Evolutionary conservation across 2,113 vertebrate genomes (phyloP).

Genomic region (Antechinus flavipes): DNA sequence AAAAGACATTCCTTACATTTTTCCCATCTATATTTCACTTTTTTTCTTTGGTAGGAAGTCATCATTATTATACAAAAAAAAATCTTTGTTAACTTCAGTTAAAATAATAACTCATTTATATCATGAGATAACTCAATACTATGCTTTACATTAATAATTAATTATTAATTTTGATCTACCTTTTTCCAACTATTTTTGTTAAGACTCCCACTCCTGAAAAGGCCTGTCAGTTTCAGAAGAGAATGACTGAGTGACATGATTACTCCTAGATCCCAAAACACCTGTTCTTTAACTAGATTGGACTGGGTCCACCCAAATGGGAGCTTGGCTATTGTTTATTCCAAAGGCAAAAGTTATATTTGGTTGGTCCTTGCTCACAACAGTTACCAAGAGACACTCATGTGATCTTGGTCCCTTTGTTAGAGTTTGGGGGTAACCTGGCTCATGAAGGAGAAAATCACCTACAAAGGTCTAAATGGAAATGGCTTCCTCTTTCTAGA

Average conservation of each 20-base stretch:
- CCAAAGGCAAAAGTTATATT: neutral
- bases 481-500: too few relatives aligned
- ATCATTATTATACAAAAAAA: neutral
- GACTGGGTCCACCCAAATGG: neutral
- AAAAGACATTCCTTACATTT: conserved; percentile 64
- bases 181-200: neutral
- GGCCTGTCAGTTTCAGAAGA: neutral
- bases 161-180: neutral
- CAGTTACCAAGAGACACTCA: neutral
- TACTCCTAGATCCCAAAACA: neutral
- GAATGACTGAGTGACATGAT: neutral
- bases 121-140: neutral
- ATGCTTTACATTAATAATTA: neutral
- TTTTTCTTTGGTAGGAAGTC: neutral
- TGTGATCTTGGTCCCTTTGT: too few relatives aligned
- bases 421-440: too few relatives aligned
- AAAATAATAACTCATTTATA: neutral
- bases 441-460: too few relatives aligned
- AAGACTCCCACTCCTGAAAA: neutral
- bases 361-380: neutral
- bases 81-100: neutral
- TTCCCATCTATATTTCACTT: conserved; percentile 49
- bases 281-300: neutral
- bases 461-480: too few relatives aligned
- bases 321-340: neutral